Percentiles rank a stretch among this genome's conserved stretches.
Evolutionary conservation across 2,113 vertebrate genomes (phyloP).

Genomic region (Furnarius figulus): DNA sequence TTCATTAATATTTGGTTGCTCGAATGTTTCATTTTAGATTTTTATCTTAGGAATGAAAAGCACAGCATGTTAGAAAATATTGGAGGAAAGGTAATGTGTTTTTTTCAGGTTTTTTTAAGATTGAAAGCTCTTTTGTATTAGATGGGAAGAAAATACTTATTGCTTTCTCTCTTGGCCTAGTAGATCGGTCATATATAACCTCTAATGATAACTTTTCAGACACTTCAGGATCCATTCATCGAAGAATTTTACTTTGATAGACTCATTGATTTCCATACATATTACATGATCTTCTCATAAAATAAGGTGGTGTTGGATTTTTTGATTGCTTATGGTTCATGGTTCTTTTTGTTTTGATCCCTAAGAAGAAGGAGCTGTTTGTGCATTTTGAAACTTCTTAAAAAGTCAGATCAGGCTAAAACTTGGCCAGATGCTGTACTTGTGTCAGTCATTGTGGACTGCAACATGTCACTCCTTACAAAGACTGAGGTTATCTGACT

Average conservation of each 20-base stretch:
- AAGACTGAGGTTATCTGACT: background rate
- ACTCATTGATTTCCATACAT: background rate
- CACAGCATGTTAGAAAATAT: background rate
- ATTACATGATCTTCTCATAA: background rate
- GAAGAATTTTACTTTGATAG: background rate
- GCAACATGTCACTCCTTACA: background rate
- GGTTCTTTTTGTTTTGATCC: background rate
- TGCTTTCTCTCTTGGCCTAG: background rate
- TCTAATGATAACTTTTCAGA: background rate
- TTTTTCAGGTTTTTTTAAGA: background rate
- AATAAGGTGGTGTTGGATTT: background rate
- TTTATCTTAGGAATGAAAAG: background rate
- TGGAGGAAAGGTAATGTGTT: background rate
- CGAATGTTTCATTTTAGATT: background rate
- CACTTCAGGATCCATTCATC: background rate
- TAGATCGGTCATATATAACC: background rate
- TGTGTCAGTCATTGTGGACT: background rate
- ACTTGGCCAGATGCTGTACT: background rate
- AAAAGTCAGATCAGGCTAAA: background rate
- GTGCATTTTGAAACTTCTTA: background rate
- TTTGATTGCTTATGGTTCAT: background rate
- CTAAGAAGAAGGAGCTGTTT: background rate
- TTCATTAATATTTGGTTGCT: background rate
- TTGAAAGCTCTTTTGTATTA: background rate
- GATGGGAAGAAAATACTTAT: background rate